Conservation (phyloP, 2,888 invertebrate genomes). For the Sphaeridia pumilis region DNA sequence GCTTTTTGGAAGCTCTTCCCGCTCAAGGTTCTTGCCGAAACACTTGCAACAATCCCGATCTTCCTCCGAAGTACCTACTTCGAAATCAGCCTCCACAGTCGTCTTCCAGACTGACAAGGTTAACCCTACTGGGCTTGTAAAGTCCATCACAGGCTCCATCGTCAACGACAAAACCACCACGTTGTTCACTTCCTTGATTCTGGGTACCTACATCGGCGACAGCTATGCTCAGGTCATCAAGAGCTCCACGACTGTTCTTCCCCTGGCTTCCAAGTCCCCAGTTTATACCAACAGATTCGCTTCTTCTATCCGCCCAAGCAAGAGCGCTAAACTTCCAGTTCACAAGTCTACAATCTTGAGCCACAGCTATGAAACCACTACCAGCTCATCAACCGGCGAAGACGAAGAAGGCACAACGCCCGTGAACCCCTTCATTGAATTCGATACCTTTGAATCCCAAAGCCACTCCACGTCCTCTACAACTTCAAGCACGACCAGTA, state of each 20-base stretch:
- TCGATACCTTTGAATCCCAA: constrained; percentile 29
- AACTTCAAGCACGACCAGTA: constrained; percentile 1
- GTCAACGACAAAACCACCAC: constrained; percentile 57
- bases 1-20: constrained; percentile 21
- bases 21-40: constrained; percentile 27
- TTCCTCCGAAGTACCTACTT: no score
- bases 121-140: constrained; percentile 51
- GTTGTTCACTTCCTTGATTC: constrained; percentile 57
- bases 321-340: constrained; percentile 43
- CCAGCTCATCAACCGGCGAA: constrained; percentile 28
- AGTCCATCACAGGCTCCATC: constrained; percentile 58
- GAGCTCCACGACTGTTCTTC: constrained; percentile 54
- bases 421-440: constrained; percentile 3
- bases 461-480: constrained; percentile 12
- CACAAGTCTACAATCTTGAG: constrained; percentile 21
- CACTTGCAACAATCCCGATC: no score
- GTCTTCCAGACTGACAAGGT: constrained; percentile 33
- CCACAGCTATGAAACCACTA: constrained; percentile 31
- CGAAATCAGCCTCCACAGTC: constrained; percentile 29
- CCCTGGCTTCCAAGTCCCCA: neutral
- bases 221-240: constrained; percentile 64
- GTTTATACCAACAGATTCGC: neutral
- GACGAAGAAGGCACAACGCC: constrained; percentile 17
- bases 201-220: constrained; percentile 54
- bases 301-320: constrained; percentile 39